phyloP scores from a whole-genome alignment of 2,797 vertebrate species.

The Sphenodon punctatus region DNA sequence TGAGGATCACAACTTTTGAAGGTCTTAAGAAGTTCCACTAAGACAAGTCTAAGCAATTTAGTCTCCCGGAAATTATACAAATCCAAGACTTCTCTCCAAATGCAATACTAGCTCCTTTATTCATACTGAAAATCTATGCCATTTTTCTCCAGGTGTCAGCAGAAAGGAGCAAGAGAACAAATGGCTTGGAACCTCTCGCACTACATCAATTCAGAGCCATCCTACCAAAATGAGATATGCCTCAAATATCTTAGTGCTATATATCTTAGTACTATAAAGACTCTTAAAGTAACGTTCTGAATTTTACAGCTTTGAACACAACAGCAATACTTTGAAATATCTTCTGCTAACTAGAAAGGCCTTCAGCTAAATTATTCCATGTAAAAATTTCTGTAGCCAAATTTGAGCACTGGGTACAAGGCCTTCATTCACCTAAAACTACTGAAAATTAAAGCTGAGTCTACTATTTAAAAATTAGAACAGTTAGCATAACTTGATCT shows the following conservation, averaged over 20 bases:
- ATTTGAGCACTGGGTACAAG: neutral
- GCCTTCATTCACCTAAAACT: neutral
- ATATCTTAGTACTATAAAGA: neutral
- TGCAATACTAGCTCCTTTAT: too few relatives aligned
- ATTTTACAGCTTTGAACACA: neutral
- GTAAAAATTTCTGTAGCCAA: neutral
- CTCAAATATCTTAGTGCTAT: neutral
- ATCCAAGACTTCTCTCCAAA: too few relatives aligned
- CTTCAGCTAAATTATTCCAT: neutral
- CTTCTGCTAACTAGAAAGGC: neutral
- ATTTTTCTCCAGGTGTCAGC: too few relatives aligned
- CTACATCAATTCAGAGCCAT: neutral
- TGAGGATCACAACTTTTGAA: neutral
- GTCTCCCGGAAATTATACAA: too few relatives aligned
- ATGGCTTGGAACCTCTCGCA: neutral
- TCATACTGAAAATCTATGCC: too few relatives aligned
- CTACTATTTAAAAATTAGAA: neutral
- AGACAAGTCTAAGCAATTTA: too few relatives aligned
- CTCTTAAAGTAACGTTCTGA: neutral
- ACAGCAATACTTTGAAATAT: neutral
- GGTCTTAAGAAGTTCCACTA: neutral
- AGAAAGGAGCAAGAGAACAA: neutral
- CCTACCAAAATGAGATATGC: neutral
- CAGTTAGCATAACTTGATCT: neutral
- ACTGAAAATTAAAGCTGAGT: neutral